Evolutionary conservation across 2,888 invertebrate genomes (phyloP), one percentile per base, ranked within the genome.

Genomic region (Allolobophora icterica): DNA sequence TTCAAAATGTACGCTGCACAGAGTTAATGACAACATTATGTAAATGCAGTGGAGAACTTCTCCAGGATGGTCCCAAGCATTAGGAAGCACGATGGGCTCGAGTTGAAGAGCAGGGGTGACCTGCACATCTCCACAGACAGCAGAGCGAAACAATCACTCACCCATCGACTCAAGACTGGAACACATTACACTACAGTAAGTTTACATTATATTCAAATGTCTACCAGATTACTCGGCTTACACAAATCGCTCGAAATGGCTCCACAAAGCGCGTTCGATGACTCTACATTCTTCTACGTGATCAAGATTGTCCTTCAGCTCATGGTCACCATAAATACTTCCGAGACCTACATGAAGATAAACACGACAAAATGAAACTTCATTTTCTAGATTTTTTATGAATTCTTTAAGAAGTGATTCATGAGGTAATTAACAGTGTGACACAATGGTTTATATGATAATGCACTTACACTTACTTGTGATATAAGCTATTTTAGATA

Each of bases 301-400:
- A 91, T 97, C 96, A 94, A 97, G 97, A 92, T 97, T 97, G 93
- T 97, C 97, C 8, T 98, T 96, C 93, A 97, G 96, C 92, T 96
- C 96, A 96, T 94, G 93, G 35, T 94, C 94, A 38, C 98, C 99
- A 95, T 97, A 99, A 93, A 99, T 96, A 90, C 97, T 97, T 30
- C 97, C 98, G 92, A 99, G 96, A 3, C 99, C 99, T 96, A 93
- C 42, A 89, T 40, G 87, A 30, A 24, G 52, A 52, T 21, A 52
- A 4, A 71, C 30, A 71, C n/a, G 17, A 71, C 8, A 71, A 52
- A 71, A 8, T 17, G 11, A 71, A 71, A 8, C 17, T n/a, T 0
- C 15, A 30, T n/a, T n/a, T 13, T 13, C 6, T 71, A 45, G 45
- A 45, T 45, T 19, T n/a, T 11, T 71, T 30, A 58, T n/a, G n/a